Evolutionary conservation across 2,113 vertebrate species (phyloP).

Genomic region (Tragelaphus imberbis): DNA sequence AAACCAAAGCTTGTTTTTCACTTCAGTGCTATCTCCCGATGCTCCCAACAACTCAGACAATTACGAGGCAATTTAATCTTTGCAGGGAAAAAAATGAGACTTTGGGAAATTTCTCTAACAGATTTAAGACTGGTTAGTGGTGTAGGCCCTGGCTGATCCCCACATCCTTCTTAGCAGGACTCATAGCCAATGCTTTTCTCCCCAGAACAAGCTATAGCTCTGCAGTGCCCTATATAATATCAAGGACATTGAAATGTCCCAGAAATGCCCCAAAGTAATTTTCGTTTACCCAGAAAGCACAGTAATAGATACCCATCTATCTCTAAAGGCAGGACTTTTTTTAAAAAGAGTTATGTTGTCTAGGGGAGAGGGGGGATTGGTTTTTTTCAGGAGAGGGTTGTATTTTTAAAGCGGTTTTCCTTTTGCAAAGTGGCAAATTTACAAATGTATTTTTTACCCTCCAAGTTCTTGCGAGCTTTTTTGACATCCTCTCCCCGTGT

Average conservation of each 20-base stretch:
- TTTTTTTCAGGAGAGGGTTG: not conserved
- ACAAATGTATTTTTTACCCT: not conserved
- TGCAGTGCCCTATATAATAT: not conserved
- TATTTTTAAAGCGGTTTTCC: conserved; percentile 15
- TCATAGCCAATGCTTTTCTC: not conserved
- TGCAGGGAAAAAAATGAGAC: not conserved
- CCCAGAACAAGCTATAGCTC: not conserved
- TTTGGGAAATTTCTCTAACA: not conserved
- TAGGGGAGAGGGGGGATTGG: not conserved
- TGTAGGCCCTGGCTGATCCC: not conserved
- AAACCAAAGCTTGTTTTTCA: not conserved
- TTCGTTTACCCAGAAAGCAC: not conserved
- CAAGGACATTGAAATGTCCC: not conserved
- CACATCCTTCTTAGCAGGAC: not conserved
- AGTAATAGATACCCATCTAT: not conserved
- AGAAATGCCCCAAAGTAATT: not conserved
- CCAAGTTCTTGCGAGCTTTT: not conserved
- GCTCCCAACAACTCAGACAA: not conserved
- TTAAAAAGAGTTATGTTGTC: not conserved
- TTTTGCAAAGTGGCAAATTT: not conserved
- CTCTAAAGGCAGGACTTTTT: not conserved
- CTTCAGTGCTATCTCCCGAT: not conserved
- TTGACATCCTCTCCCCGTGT: not conserved
- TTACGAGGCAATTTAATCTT: not conserved
- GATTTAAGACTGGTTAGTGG: not conserved